A percentile compares a stretch with the other conserved stretches of the same genome.
phyloP scores from a whole-genome alignment of 37 sponge, comb jelly and placozoan genomes.

The Beroe ovata region DNA sequence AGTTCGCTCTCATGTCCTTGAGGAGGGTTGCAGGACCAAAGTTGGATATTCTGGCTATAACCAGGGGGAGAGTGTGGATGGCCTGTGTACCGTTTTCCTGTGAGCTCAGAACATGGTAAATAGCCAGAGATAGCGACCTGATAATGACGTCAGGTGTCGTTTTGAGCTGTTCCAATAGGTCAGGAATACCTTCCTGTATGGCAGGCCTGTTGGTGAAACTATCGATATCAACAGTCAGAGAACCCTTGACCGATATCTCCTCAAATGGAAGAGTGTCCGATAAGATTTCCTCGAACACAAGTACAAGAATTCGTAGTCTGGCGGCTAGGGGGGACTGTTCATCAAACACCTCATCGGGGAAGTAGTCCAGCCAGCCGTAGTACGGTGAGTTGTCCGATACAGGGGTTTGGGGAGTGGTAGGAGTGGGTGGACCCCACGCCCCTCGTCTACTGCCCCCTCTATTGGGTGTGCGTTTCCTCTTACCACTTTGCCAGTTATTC shows the following conservation, averaged over 20 bases:
- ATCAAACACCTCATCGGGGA: constrained; percentile 8
- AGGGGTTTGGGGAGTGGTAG: background rate
- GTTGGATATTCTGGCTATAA: constrained; percentile 24
- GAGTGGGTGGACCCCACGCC: background rate
- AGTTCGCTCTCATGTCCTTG: constrained; percentile 59
- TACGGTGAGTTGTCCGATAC: constrained; percentile 14
- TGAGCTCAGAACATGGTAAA: constrained; percentile 44
- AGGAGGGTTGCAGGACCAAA: constrained; percentile 57
- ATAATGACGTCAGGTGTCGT: constrained; percentile 35
- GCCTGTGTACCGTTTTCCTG: constrained; percentile 10
- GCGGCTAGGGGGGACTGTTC: constrained; percentile 31
- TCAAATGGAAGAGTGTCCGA: background rate
- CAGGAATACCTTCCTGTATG: constrained; percentile 17
- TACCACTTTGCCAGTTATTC: background rate
- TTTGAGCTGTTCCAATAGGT: constrained; percentile 2
- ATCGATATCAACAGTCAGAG: constrained; percentile 2
- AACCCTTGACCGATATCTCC: constrained; percentile 32
- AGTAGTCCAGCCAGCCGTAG: constrained; percentile 63
- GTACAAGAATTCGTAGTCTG: background rate
- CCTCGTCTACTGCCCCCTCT: constrained; percentile 1
- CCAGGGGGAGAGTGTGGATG: constrained; percentile 5
- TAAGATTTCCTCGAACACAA: constrained; percentile 35
- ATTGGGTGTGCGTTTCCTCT: background rate
- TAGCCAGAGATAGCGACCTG: constrained; percentile 21
- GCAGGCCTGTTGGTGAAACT: background rate